Base-by-base conservation (phyloP, 2,113 vertebrate genomes). In the Seriola quinqueradiata region DNA sequence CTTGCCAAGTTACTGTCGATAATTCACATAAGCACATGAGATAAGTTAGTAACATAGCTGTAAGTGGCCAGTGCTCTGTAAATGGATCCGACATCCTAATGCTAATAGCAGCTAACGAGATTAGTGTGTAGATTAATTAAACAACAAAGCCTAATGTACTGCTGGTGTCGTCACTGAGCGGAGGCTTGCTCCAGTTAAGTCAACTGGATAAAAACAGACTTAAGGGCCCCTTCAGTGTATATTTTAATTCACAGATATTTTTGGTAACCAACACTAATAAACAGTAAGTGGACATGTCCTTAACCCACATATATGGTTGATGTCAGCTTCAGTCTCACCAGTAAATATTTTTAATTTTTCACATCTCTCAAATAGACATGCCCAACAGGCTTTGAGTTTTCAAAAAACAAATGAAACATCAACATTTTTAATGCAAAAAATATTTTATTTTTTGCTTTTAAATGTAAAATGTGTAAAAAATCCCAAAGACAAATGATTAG, bases 391-490 rank as follows among this genome's bases (percentile, higher is more conserved):
- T 61, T 25, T 70, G 9, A 69, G 25, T 4, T 21, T 6, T 50
- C 19, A 60, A 77, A 67, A 75, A 75, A 73, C n/a, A 17, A 71
- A 83, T 3, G 3, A 6, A 25, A 58, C 19, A 16, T 23, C 11
- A 58, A 42, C 16, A 16, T 52, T n/a, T 54, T 83, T 58, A n/a
- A 48, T 61, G 63, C 67, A 85, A 89, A 91, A 83, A 75, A 77
- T 19, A 16, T 81, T 91, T 92, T 84, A 90, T 90, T 87, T 1
- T 83, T 84, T 84, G 44, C 42, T 42, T 79, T 90, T 72, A 74
- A 82, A 85, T 89, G 85, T 81, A 91, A 90, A 92, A 90, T 79
- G 75, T 85, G 79, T 85, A 88, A 87, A 92, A 34, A 38, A 61
- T 77, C 50, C 73, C 57, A 71, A 48, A 55, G 50, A 84, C 23